Evolutionary conservation across 1,140 invertebrate species (phyloP), one percentile per base, ranked within the genome.

Genomic region (Colletes gigas): DNA sequence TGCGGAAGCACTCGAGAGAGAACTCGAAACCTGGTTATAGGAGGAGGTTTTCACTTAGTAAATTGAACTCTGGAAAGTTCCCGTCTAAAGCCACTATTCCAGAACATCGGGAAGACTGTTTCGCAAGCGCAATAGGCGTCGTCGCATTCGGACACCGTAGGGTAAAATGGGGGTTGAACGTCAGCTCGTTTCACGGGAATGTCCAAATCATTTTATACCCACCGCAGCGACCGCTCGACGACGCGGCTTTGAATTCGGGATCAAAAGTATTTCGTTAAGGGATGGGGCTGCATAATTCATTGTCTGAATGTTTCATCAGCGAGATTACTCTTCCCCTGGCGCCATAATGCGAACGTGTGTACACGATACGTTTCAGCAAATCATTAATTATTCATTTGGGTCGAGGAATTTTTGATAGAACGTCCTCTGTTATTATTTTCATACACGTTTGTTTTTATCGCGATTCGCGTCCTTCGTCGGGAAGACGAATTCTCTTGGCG

Each of bases 31-130:
- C 73, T 63, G 81, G 78, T 80, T 86, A 83, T 70, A 77, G 71
- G 47, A 82, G 72, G 59, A 78, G 72, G 83, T 82, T 88, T 88
- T 89, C 87, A 89, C 87, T 89, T 88, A 89, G 87, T 60, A 88
- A 77, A 89, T 89, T 89, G 87, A 87, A 87, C 87, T 81, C 69
- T 6, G 39, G 79, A 19, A 78, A 81, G 78, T 57, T 82, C 47
- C 70, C 67, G 71, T 78, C 83, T 74, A 78, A 83, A 86, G 78
- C 69, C 68, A 68, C 62, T 74, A 68, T 79, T 59, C 52, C 59
- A 59, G 47, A 57, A 77, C 47, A 50, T 8, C 17, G 60, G 21
- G 5, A 67, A 63, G 60, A 67, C 62, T 68, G 74, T 85, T 74
- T 72, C 74, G 52, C 69, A 12, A 54, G n/a, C 50, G 44, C 63